Evolutionary conservation across 2,113 vertebrate species (phyloP).

Genomic region (Brachirus orientalis): DNA sequence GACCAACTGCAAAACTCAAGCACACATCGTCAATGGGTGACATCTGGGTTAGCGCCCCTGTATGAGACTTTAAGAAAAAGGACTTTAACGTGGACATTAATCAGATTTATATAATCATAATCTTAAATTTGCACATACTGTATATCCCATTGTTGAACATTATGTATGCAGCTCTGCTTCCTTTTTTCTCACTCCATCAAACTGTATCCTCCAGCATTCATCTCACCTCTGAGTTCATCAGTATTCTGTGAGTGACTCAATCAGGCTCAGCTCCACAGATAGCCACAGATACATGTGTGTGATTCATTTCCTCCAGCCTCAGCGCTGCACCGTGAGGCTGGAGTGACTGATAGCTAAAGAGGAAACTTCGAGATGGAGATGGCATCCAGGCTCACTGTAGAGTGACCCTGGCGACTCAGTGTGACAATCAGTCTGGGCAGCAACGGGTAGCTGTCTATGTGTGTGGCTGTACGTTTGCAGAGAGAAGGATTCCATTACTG

Average conservation of each 20-base stretch:
- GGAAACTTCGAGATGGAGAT: conserved; percentile 27
- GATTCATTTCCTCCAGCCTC: conserved; percentile 62
- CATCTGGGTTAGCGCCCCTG: too few relatives aligned
- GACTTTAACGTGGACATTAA: background rate
- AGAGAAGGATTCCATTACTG: conserved; percentile 50
- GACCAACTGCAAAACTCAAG: too few relatives aligned
- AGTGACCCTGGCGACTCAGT: conserved; percentile 13
- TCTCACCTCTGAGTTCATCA: conserved; percentile 59
- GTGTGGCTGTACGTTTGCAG: background rate
- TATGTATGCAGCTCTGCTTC: conserved; percentile 8
- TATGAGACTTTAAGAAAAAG: background rate
- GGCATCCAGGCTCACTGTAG: conserved; percentile 23
- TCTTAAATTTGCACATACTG: background rate
- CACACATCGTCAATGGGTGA: too few relatives aligned
- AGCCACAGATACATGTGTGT: conserved; percentile 26
- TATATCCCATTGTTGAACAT: conserved; percentile 9
- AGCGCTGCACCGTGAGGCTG: conserved; percentile 28
- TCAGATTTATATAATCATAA: conserved; percentile 1
- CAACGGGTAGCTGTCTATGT: background rate
- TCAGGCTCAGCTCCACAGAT: conserved; percentile 46
- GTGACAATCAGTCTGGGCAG: conserved; percentile 15
- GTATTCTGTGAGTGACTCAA: conserved; percentile 63
- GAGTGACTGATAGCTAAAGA: conserved; percentile 40
- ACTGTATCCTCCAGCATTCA: conserved; percentile 35
- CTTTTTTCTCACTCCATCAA: conserved; percentile 10